These are phyloP conservation scores for Paramormyrops hopkinsi DNA, from an alignment of 2,797 vertebrate species.

Conservation along the genomic window DNA sequence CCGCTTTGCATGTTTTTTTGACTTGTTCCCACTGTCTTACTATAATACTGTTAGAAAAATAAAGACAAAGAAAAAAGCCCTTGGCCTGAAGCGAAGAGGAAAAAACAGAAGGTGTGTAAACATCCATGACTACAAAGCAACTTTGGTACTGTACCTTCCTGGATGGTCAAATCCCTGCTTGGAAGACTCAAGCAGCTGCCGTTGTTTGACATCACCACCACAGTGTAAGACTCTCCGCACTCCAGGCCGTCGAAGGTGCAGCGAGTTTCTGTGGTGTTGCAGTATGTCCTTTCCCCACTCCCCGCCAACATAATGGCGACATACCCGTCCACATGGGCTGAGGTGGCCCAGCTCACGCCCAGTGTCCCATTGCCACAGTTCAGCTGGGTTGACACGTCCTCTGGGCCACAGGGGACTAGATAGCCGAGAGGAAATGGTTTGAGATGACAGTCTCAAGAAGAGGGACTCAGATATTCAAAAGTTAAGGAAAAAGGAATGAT, in stretches of 20 bases:
- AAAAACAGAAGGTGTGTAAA: neutral
- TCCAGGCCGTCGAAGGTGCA: slow-evolving; percentile 38
- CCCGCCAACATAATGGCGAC: slow-evolving; percentile 33
- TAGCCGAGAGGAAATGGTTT: neutral
- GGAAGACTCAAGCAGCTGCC: slow-evolving; percentile 53
- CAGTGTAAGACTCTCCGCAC: slow-evolving; percentile 55
- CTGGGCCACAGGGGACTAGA: slow-evolving; percentile 67
- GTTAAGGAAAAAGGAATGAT: neutral
- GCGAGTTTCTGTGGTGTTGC: slow-evolving; percentile 39
- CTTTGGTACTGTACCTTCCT: slow-evolving; percentile 43
- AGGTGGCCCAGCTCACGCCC: slow-evolving; percentile 44
- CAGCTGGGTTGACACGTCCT: slow-evolving; percentile 34
- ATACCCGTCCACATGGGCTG: slow-evolving; percentile 45
- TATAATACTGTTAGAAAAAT: neutral
- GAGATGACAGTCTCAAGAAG: neutral
- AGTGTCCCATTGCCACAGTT: slow-evolving; percentile 48
- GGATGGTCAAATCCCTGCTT: slow-evolving; percentile 31
- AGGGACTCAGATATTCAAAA: neutral
- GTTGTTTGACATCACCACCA: slow-evolving; percentile 51
- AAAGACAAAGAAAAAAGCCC: neutral
- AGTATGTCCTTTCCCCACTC: slow-evolving; percentile 12
- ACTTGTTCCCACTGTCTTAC: neutral
- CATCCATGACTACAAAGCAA: neutral
- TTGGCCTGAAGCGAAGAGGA: neutral
- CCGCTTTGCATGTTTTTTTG: neutral